Base-by-base conservation (phyloP, 2,888 invertebrate species). In the Chloroclysta siterata region DNA sequence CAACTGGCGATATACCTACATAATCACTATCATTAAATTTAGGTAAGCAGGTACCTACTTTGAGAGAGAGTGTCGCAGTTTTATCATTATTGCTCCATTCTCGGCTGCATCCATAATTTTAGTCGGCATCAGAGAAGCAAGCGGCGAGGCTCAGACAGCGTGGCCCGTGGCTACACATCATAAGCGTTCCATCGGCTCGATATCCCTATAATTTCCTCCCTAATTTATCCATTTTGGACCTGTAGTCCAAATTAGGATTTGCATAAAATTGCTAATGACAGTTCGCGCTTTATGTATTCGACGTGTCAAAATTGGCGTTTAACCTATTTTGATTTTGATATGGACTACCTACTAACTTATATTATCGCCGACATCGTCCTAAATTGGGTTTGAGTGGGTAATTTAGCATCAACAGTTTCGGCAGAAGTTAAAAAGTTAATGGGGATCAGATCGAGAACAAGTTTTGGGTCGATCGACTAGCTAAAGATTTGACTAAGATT, bases 261-360 rank as follows among this genome's bases (percentile, higher is more conserved):
- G 90, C 90, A 90, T 90, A 89, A 89, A 89, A 88, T 88, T 87
- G 87, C 83, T 90, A 88, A 90, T 88, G 85, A 83, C 85, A 85
- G 85, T 83, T 85, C 85, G 84, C 83, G 84, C 80, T 81, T 82
- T 83, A 39, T 1, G 36, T 39, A 82, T 85, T 82, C 82, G 78
- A 86, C 80, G 87, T 87, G 87, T 89, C 80, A 87, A 86, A 86
- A 88, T 87, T 84, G 80, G 79, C 78, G 72, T 80, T 80, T 83
- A 79, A 46, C 81, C 81, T 80, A 82, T 84, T 79, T 76, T 72
- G 80, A 75, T 80, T 81, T 82, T 80, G 78, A 81, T 80, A 76
- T 73, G 73, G 78, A 76, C 76, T 17, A 46, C 46, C 76, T 17
- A 46, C 46, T 46, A 46, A 46, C 46, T 46, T 77, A 72, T 77